Percentiles rank a stretch among this genome's conserved stretches.
Conservation (phyloP, 2,113 vertebrate species). For the Lagopus muta region DNA sequence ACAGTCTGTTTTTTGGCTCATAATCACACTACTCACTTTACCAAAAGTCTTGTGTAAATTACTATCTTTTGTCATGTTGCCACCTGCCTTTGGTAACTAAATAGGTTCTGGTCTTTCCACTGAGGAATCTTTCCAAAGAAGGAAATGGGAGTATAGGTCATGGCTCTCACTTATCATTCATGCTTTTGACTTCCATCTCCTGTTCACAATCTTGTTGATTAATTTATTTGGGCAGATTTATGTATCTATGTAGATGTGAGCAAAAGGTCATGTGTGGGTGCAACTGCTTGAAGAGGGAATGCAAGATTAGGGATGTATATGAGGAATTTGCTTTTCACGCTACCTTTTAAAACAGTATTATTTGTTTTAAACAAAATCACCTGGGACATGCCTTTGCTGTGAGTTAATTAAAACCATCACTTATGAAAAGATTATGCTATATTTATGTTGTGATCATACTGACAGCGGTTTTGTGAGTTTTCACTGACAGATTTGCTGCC, state of each 20-base stretch:
- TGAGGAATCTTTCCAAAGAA: not conserved
- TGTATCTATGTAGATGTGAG: not conserved
- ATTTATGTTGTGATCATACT: not conserved
- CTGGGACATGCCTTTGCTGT: not conserved
- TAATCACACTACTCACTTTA: not conserved
- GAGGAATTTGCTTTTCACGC: rapidly evolving
- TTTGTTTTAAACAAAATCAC: not conserved
- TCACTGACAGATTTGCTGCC: not conserved
- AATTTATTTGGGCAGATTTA: not conserved
- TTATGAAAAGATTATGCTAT: not conserved
- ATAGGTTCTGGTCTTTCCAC: not conserved
- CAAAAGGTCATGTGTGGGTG: not conserved
- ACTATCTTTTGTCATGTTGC: not conserved
- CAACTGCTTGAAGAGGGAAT: not conserved
- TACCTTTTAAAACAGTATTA: not conserved
- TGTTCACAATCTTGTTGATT: not conserved
- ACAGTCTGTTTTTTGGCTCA: not conserved
- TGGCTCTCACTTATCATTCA: not conserved
- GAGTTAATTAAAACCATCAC: not conserved
- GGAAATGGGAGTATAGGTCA: not conserved
- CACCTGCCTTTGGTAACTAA: not conserved
- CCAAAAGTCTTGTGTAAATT: not conserved
- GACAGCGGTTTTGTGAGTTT: not conserved
- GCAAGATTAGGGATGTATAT: not conserved
- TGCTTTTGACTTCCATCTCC: not conserved